Base-by-base conservation (phyloP, 2,888 invertebrate species). In the Steinernema scapterisci region DNA sequence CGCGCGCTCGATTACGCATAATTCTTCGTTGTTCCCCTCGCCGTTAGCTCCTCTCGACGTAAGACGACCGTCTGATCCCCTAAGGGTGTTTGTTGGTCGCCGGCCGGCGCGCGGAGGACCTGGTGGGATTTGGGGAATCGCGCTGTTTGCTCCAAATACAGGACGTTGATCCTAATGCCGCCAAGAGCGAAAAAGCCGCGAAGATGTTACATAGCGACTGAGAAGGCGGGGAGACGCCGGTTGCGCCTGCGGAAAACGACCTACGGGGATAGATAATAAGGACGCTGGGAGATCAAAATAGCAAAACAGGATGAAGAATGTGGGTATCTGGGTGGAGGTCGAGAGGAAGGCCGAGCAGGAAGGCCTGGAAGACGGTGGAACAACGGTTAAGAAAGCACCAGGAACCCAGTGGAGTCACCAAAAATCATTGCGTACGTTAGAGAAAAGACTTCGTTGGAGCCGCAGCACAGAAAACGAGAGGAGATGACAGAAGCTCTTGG, bases 81-180 rank as follows among this genome's bases (percentile, higher is more conserved):
- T 51, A 51, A n/a, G 19, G 19, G 51, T 51, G 19, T 51, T 51
- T 51, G 51, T 51, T 51, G 51, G 19, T 51, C 51, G 51, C 51
- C 11, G n/a, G n/a, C n/a, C n/a, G n/a, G n/a, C n/a, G 51, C 11
- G 51, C 9, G 51, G 11, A 9, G 51, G 45, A 44, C 6, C n/a
- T n/a, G n/a, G n/a, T n/a, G 51, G 51, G 51, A 51, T n/a, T n/a
- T 51, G 19, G 19, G 19, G 19, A 44, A 44, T 44, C 45, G n/a
- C n/a, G 45, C 45, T 44, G 45, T 44, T 9, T 54, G 54, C 54
- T 54, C 54, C 54, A 54, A 11, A 54, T 54, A 54, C 54, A 54
- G 54, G 54, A 54, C 54, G 25, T 54, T 54, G 54, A 54, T 54
- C 54, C 54, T 54, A 25, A 25, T 25, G 54, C 51, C 54, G 54